Conservation (phyloP, 2,797 vertebrate genomes). For the Parauchenoglanis ngamensis region DNA sequence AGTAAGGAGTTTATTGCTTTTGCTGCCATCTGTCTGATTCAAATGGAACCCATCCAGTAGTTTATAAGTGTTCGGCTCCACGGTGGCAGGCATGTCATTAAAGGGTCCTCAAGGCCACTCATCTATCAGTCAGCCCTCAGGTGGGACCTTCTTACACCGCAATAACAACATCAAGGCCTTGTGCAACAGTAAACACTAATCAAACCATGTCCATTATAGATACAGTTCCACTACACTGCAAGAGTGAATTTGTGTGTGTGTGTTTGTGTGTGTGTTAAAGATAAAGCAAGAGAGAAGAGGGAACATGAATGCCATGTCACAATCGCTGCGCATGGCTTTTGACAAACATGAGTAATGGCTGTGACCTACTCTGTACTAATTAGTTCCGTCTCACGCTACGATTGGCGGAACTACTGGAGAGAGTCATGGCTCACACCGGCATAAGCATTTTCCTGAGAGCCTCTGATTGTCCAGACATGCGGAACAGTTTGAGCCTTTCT, state of each 20-base stretch:
- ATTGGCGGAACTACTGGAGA: constrained; percentile 64
- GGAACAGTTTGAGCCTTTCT: constrained; percentile 60
- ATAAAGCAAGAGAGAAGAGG: constrained; percentile 1
- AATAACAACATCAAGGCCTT: constrained; percentile 34
- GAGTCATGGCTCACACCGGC: constrained; percentile 65
- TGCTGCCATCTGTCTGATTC: constrained; percentile 16
- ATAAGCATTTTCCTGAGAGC: constrained; percentile 73
- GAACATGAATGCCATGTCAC: constrained; percentile 23
- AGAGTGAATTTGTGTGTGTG: constrained; percentile 1
- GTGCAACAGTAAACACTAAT: constrained; percentile 41
- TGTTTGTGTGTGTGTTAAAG: background rate
- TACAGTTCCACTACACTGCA: constrained; percentile 6
- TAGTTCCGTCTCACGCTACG: constrained; percentile 64
- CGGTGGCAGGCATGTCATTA: constrained; percentile 25
- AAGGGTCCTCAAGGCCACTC: constrained; percentile 25
- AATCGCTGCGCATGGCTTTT: constrained; percentile 45
- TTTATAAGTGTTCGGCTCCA: constrained; percentile 9
- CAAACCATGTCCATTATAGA: constrained; percentile 20
- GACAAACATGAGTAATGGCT: constrained; percentile 66
- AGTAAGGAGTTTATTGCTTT: constrained; percentile 21
- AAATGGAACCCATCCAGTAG: constrained; percentile 8
- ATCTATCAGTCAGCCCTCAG: constrained; percentile 31
- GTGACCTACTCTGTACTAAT: constrained; percentile 66
- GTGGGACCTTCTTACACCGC: constrained; percentile 21
- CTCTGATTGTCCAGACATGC: constrained; percentile 55